phyloP scores from a whole-genome alignment of 2,888 invertebrate species.

The Cordilura impudica region DNA sequence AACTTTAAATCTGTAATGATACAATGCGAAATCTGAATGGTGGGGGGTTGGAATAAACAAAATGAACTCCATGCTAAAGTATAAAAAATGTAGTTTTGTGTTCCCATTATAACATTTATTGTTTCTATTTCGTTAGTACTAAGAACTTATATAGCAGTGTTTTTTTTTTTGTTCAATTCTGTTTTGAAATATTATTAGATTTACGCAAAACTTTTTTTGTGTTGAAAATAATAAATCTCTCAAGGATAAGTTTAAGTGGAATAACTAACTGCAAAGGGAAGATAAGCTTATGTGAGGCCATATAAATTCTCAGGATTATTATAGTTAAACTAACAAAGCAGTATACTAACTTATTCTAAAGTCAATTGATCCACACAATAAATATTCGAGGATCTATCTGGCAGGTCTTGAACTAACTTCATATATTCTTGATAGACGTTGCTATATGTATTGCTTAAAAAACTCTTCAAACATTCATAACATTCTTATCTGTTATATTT shows the following conservation, averaged over 20 bases:
- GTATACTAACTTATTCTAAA: too few relatives aligned
- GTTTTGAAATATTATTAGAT: slow-evolving; percentile 56
- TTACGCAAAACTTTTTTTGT: slow-evolving; percentile 51
- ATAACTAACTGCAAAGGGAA: slow-evolving; percentile 30
- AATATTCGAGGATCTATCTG: too few relatives aligned
- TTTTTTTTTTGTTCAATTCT: background rate
- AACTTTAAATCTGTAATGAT: slow-evolving; percentile 38
- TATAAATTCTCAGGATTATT: too few relatives aligned
- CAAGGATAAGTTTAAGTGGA: slow-evolving; percentile 25
- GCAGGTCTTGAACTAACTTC: too few relatives aligned
- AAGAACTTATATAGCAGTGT: too few relatives aligned
- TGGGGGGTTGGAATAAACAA: background rate
- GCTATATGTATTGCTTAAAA: too few relatives aligned
- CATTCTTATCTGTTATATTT: too few relatives aligned
- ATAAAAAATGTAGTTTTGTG: slow-evolving; percentile 20
- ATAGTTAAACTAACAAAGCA: too few relatives aligned
- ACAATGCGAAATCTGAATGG: slow-evolving; percentile 20
- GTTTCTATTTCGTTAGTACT: slow-evolving; percentile 1
- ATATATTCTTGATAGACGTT: too few relatives aligned
- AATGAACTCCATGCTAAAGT: slow-evolving; percentile 31
- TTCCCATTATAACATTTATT: slow-evolving; percentile 40
- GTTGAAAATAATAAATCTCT: slow-evolving; percentile 41
- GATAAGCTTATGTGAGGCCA: background rate
- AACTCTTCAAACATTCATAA: too few relatives aligned
- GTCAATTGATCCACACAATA: too few relatives aligned